A percentile compares a stretch with the other conserved stretches of the same genome.
These are phyloP conservation scores for Oryzias celebensis DNA, from an alignment of 2,113 vertebrate species.

Conservation along the genomic window DNA sequence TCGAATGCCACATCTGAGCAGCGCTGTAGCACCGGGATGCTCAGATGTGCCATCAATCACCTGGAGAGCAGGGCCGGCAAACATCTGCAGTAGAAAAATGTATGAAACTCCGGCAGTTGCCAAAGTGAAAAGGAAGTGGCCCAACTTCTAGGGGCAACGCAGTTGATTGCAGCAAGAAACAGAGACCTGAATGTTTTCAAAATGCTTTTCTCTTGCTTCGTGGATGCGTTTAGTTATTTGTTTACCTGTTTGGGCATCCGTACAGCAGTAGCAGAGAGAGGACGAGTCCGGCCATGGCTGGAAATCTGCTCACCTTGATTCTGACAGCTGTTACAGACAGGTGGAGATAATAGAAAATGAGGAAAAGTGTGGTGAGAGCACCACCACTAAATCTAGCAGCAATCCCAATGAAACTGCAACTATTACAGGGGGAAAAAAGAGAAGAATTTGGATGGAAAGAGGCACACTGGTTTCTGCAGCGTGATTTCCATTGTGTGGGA, in stretches of 20 bases:
- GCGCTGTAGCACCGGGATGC: conserved; percentile 27
- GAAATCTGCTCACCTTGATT: conserved; percentile 26
- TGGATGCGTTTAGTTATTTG: neutral
- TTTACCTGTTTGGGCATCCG: conserved; percentile 61
- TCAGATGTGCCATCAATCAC: conserved; percentile 27
- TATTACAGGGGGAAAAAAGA: neutral
- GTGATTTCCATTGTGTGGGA: conserved; percentile 26
- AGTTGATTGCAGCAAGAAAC: neutral
- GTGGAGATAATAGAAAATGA: conserved; percentile 4
- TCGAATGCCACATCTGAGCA: conserved; percentile 42
- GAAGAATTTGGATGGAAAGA: neutral
- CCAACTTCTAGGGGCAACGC: neutral
- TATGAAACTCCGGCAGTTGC: neutral
- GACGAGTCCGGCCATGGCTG: conserved; percentile 35
- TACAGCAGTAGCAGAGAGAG: conserved; percentile 50
- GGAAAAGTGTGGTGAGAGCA: conserved; percentile 32
- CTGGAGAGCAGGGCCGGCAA: conserved; percentile 15
- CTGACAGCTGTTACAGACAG: conserved; percentile 32
- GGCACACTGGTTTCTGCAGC: conserved; percentile 10
- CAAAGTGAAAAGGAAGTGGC: neutral
- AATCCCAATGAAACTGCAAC: conserved; percentile 16
- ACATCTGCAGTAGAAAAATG: neutral
- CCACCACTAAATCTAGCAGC: conserved; percentile 27
- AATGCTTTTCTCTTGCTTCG: neutral
- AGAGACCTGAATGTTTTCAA: neutral